Percentiles rank a stretch among this genome's conserved stretches.
Evolutionary conservation across 64 coral and sea anemone species (phyloP).

Genomic region (Anthopleura sola): DNA sequence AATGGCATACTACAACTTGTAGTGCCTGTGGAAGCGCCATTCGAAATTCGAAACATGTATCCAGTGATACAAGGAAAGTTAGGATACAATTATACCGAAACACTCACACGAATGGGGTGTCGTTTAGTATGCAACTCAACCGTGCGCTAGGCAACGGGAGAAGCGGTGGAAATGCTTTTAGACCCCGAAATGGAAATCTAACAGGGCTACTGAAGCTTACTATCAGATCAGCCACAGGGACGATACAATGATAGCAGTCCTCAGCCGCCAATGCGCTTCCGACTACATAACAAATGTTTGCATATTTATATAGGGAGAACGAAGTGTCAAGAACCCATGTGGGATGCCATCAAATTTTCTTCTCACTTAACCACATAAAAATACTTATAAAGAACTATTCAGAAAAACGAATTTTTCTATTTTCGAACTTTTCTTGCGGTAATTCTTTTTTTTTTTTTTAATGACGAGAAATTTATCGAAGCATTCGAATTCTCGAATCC

Average conservation of each 20-base stretch:
- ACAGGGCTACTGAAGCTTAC: slow-evolving; percentile 13
- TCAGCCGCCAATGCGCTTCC: slow-evolving; percentile 31
- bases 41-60: slow-evolving; percentile 25
- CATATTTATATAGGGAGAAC: slow-evolving; percentile 6
- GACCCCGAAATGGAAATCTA: slow-evolving; percentile 42
- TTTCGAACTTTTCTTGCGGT: background rate
- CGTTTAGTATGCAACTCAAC: slow-evolving; percentile 29
- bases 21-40: slow-evolving; percentile 40
- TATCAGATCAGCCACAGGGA: slow-evolving; percentile 31
- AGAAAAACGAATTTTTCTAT: no score
- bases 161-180: slow-evolving; percentile 20
- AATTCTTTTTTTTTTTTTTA: background rate
- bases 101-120: slow-evolving; percentile 22
- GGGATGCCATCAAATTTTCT: background rate
- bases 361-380: background rate
- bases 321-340: background rate
- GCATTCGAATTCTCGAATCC: background rate
- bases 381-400: background rate
- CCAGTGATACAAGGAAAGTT: slow-evolving; percentile 39
- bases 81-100: slow-evolving; percentile 46
- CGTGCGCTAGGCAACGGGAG: slow-evolving; percentile 36
- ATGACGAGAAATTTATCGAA: background rate
- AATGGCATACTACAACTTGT: slow-evolving; percentile 40
- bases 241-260: slow-evolving; percentile 26
- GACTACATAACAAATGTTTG: background rate